phyloP scores from a whole-genome alignment of 30 jellyfish, hydroid and myxozoan genomes.

The Catostylus mosaicus region DNA sequence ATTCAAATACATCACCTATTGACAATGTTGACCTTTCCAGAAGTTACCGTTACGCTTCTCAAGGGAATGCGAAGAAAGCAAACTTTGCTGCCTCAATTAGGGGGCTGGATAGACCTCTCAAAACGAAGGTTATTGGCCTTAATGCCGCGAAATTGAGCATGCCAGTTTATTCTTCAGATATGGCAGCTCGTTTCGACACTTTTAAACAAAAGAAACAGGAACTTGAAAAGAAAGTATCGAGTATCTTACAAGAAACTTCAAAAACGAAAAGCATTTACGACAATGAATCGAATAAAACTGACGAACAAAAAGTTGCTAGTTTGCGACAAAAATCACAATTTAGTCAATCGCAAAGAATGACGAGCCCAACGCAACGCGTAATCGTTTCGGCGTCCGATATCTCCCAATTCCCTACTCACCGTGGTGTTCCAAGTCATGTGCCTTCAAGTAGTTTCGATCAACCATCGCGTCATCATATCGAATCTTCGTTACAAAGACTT shows the following conservation, averaged over 20 bases:
- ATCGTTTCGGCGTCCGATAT: constrained; percentile 71
- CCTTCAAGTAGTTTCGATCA: constrained; percentile 23
- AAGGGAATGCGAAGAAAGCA: constrained; percentile 30
- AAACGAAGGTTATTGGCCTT: constrained; percentile 83
- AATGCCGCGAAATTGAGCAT: constrained; percentile 45
- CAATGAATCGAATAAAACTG: constrained; percentile 57
- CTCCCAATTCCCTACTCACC: constrained; percentile 39
- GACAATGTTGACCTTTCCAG: constrained; percentile 16
- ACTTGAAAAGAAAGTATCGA: constrained; percentile 82
- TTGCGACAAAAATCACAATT: constrained; percentile 54
- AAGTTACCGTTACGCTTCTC: constrained; percentile 11
- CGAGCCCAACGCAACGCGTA: constrained; percentile 62
- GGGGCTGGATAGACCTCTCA: constrained; percentile 63
- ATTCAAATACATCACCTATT: constrained; percentile 22
- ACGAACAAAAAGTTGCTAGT: constrained; percentile 77
- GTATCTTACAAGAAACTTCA: constrained; percentile 77
- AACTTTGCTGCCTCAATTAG: constrained; percentile 75
- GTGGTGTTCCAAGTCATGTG: constrained; percentile 30
- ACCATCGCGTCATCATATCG: constrained; percentile 31
- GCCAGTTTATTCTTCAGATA: constrained; percentile 74
- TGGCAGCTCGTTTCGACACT: constrained; percentile 86
- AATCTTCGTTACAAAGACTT: constrained; percentile 67
- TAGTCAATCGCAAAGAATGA: constrained; percentile 14
- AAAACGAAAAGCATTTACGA: constrained; percentile 59
- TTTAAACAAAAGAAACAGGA: constrained; percentile 86